Percentiles rank a stretch among this genome's conserved stretches.
Conservation (phyloP, 2,888 invertebrate species). For the Criorhina ranunculi region DNA sequence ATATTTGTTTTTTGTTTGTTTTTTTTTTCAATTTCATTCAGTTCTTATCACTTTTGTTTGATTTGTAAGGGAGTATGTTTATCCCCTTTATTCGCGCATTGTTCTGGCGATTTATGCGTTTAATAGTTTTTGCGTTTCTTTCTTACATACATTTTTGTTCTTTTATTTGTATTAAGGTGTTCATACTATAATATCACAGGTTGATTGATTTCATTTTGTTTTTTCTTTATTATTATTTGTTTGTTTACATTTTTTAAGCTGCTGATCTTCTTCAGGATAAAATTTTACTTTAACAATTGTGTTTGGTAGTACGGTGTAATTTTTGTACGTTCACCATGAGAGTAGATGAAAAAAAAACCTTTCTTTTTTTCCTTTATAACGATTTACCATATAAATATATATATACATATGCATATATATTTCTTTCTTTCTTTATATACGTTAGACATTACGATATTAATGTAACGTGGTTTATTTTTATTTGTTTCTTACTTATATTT, state of each 20-base stretch:
- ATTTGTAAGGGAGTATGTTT: slow-evolving; percentile 34
- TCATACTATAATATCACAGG: slow-evolving; percentile 81
- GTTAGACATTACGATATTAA: slow-evolving; percentile 74
- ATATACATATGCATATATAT: slow-evolving; percentile 53
- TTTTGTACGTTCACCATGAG: slow-evolving; percentile 78
- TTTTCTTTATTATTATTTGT: slow-evolving; percentile 79
- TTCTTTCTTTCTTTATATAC: slow-evolving; percentile 67
- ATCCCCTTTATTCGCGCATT: slow-evolving; percentile 42
- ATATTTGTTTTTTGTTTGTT: slow-evolving; percentile 17
- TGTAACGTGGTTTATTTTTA: slow-evolving; percentile 62
- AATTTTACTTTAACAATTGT: slow-evolving; percentile 78
- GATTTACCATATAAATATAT: slow-evolving; percentile 67
- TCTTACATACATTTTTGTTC: slow-evolving; percentile 54
- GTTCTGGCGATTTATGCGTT: slow-evolving; percentile 72
- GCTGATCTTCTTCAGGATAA: slow-evolving; percentile 74
- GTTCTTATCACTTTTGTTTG: slow-evolving; percentile 70
- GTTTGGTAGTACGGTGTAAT: slow-evolving; percentile 71
- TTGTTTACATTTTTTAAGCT: slow-evolving; percentile 77
- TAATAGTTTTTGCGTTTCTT: slow-evolving; percentile 52
- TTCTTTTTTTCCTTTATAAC: slow-evolving; percentile 55
- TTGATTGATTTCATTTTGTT: slow-evolving; percentile 79
- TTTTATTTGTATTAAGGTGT: slow-evolving; percentile 78
- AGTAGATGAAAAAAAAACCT: slow-evolving; percentile 80
- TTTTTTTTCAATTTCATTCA: slow-evolving; percentile 51
- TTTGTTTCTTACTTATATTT: slow-evolving; percentile 53